Base-by-base conservation (phyloP, 2,797 vertebrate genomes). In the Octomys mimax region DNA sequence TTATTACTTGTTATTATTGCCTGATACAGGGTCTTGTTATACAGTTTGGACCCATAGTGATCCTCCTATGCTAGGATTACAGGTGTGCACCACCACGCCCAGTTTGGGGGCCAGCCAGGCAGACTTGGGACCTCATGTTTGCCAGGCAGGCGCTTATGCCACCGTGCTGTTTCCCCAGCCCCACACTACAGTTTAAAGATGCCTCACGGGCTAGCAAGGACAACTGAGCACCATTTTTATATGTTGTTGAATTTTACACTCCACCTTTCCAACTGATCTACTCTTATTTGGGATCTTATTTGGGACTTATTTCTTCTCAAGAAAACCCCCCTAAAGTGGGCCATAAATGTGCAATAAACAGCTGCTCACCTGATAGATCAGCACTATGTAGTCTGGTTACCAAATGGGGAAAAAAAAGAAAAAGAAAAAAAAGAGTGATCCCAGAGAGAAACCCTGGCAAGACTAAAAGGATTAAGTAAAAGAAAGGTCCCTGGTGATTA, bases 291-390 rank as follows among this genome's bases (percentile, higher is more conserved):
- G n/a, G 28, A 54, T n/a, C 87, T 68, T 31, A 68, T 6, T 91
- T 89, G 16, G 54, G 42, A 42, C 61, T 24, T 46, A 18, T 96
- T 89, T 78, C 83, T 94, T 86, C 22, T 68, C 62, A 68, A 82
- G 52, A 62, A 31, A 16, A 70, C 64, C 79, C 54, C 57, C 24
- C 13, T 77, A 89, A 91, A 68, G 24, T 42, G 71, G 52, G 7
- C 57, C 31, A 1, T 21, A 80, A 61, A 21, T 33, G 12, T 54
- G 54, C 39, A n/a, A 0, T 14, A 77, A 83, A 62, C 1, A 49
- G 3, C 26, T n/a, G 31, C 36, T 82, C 61, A 59, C 49, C 12
- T 1, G 24, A 83, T 21, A 24, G 49, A 19, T 73, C 73, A 22
- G 33, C 11, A 39, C 24, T 31, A 46, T 82, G 28, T 2, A 21